Evolutionary conservation across 2,113 vertebrate genomes (phyloP).

Genomic region (Mohoua ochrocephala): DNA sequence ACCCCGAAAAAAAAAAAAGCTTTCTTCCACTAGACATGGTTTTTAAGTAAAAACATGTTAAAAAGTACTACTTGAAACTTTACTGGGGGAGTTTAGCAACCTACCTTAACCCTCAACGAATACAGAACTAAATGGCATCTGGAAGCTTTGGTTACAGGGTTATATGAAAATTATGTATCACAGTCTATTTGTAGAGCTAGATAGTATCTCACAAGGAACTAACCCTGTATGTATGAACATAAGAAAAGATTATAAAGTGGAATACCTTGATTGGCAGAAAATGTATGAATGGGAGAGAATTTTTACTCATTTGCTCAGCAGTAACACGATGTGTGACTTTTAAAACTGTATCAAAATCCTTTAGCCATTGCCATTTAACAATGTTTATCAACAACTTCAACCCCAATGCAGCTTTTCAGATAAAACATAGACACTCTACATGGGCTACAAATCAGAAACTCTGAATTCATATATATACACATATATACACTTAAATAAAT

Average conservation of each 20-base stretch:
- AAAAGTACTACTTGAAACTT: neutral
- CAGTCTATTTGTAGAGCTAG: neutral
- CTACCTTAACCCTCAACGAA: neutral
- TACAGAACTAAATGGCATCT: neutral
- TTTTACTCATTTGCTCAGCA: neutral
- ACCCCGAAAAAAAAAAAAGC: neutral
- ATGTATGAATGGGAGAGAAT: neutral
- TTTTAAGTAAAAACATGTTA: neutral
- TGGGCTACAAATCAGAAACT: neutral
- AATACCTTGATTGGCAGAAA: neutral
- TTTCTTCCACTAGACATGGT: neutral
- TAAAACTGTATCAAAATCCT: neutral
- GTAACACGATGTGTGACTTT: neutral
- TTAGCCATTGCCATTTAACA: neutral
- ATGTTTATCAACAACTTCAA: neutral
- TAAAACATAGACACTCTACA: neutral
- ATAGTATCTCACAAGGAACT: neutral
- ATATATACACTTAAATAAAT: neutral
- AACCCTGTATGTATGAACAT: neutral
- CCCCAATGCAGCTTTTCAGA: neutral
- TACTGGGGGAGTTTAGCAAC: neutral
- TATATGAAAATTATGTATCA: neutral
- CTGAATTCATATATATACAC: neutral
- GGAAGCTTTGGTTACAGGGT: neutral
- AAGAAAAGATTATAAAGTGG: neutral